Conservation (phyloP, 2,888 invertebrate genomes). For the Himalopsyche anomala region DNA sequence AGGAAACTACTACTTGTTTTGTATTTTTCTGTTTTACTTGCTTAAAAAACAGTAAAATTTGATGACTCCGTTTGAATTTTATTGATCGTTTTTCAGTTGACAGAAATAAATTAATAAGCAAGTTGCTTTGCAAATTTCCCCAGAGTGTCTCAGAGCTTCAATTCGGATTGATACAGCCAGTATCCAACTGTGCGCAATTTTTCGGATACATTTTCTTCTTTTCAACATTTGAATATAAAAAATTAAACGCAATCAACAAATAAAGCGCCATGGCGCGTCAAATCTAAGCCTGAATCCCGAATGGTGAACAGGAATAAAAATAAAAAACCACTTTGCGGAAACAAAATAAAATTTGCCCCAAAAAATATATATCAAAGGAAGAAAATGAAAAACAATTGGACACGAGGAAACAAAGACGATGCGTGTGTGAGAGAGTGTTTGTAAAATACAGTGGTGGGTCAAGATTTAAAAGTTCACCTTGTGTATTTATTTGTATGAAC, state of each 20-base stretch:
- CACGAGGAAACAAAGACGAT: constrained; percentile 25
- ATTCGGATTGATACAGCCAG: not conserved
- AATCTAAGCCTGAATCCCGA: constrained; percentile 11
- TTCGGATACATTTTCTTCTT: not conserved
- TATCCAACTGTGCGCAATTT: not conserved
- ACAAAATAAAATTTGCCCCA: constrained; percentile 26
- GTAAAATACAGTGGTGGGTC: not conserved
- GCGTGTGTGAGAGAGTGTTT: not conserved
- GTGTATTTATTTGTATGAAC: not conserved
- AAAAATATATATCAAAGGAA: constrained; percentile 34
- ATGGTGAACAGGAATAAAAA: constrained; percentile 10
- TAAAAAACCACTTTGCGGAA: constrained; percentile 28
- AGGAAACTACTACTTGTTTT: too few relatives aligned
- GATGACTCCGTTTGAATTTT: too few relatives aligned
- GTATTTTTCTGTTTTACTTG: too few relatives aligned
- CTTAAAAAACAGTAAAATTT: too few relatives aligned
- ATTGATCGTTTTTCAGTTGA: not conserved
- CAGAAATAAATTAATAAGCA: not conserved
- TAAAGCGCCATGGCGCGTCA: not conserved
- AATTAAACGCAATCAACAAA: constrained; percentile 34
- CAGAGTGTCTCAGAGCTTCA: not conserved
- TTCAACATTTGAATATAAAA: constrained; percentile 9
- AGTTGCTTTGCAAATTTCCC: not conserved
- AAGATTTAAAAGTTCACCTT: not conserved
- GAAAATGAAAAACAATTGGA: constrained; percentile 34